Base-by-base conservation (phyloP, 2,888 invertebrate genomes). In the Andrena flavipes region DNA sequence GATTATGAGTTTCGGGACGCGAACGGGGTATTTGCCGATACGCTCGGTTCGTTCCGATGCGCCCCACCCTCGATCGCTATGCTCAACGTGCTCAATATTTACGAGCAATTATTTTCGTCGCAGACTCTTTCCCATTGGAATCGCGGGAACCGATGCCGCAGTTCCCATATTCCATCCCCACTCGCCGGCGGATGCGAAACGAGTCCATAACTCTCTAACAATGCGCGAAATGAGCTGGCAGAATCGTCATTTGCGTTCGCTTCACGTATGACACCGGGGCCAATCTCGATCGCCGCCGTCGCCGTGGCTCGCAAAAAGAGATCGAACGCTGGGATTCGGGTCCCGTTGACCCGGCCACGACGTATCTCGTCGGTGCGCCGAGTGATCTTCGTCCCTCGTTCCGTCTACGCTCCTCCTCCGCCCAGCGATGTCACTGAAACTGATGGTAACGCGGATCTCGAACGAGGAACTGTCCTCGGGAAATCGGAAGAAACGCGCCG, bases 401-500 rank as follows among this genome's bases (percentile, higher is more conserved):
- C 30, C 26, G 56, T 6, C 48, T 1, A 29, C 56, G 59, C 8
- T 26, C 42, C 54, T 56, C 63, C 8, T n/a, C 42, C 29, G 0
- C 16, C 7, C 54, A 23, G 30, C 48, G 49, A 26, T 33, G 68
- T 63, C 51, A 29, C 70, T 20, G 48, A 64, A 64, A 72, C 72
- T 69, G 73, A 84, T 70, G 64, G 74, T 51, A 54, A 23, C 51
- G 76, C 70, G 77, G 77, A 84, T 78, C 80, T 60, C 51, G 51
- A 30, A 76, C 73, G 74, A 79, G 72, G 71, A 80, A 75, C 63
- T 80, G 84, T 82, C 82, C 63, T 35, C 65, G 73, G 71, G 62
- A 81, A 83, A 81, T 79, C 79, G 74, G 65, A 54, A 75, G 80
- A 64, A 75, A 62, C 62, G 64, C 75, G 65, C 69, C 49, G 87